phyloP scores from a whole-genome alignment of 2,888 invertebrate species.

The Elaeidobius kamerunicus region DNA sequence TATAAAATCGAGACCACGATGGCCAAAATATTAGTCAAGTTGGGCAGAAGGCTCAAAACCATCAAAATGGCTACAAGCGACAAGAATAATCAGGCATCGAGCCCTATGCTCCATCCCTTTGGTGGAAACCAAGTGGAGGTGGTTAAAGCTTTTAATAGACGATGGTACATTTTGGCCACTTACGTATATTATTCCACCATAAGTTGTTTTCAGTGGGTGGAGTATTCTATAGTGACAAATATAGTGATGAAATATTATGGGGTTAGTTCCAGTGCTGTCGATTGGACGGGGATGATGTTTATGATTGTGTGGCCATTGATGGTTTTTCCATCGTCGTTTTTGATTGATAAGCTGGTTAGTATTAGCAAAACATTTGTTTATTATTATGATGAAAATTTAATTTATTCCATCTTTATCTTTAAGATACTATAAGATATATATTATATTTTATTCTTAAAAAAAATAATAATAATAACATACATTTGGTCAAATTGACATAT shows the following conservation, averaged over 20 bases:
- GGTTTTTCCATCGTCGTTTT: constrained; percentile 93
- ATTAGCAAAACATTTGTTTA: no score
- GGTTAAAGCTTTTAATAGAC: constrained; percentile 61
- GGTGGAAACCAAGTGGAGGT: constrained; percentile 16
- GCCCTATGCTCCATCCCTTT: constrained; percentile 17
- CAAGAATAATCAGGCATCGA: neutral
- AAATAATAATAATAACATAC: neutral
- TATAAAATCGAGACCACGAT: no score
- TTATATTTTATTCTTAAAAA: neutral
- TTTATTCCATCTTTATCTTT: no score
- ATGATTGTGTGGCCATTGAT: constrained; percentile 95
- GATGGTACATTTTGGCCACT: constrained; percentile 81
- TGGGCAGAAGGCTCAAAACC: constrained; percentile 12
- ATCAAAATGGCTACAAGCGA: constrained; percentile 8
- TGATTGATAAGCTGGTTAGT: constrained; percentile 88
- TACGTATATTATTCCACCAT: constrained; percentile 84
- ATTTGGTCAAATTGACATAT: no score
- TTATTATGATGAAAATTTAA: no score
- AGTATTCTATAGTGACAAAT: constrained; percentile 89
- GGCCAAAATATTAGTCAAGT: constrained; percentile 19
- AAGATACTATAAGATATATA: neutral
- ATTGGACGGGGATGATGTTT: constrained; percentile 96
- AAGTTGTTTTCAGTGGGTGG: constrained; percentile 94
- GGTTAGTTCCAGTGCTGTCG: constrained; percentile 68
- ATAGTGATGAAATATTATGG: constrained; percentile 74